Evolutionary conservation across 2,888 invertebrate species (phyloP), one percentile per base, ranked within the genome.

Genomic region (Capitulum mitella): DNA sequence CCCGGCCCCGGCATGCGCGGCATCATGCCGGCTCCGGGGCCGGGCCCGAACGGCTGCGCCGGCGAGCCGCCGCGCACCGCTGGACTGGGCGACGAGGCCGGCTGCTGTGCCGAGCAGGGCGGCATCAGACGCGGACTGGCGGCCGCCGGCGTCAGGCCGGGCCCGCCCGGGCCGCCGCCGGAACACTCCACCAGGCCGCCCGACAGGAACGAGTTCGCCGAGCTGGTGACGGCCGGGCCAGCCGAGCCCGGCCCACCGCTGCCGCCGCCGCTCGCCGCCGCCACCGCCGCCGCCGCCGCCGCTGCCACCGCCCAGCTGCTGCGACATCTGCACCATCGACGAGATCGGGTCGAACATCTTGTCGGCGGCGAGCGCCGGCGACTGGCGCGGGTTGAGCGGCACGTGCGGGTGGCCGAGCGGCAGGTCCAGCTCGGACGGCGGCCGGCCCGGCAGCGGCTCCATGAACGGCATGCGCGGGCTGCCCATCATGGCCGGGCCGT

Each of bases 241-340:
- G 54, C 77, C 79, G 14, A 81, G 80, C 26, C 81, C 80, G n/a
- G 79, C 77, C 77, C 80, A 79, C 2, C 80, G 75, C 34, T n/a
- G 19, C 54, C 26, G 48, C 16, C n/a, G n/a, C n/a, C n/a, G 6
- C 6, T 19, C 48, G 43, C 76, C 76, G 76, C 76, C 76, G 29
- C 37, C 34, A 12, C 29, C 29, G 61, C 29, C 8, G 80, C 80
- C n/a, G 81, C 79, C 46, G 81, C 78, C n/a, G 78, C 80, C 12
- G 43, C 43, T 12, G 80, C 92, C 92, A 84, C 92, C 93, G 26
- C 95, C 94, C 82, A 96, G 87, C 85, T 95, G 94, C 84, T 96
- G 95, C 81, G 94, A 94, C 96, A 96, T 96, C 86, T 96, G 95
- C 79, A 95, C 95, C 84, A 96, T 89, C 16, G 95, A 96, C 78